A percentile compares a stretch with the other conserved stretches of the same genome.
Conservation (phyloP, 2,113 vertebrate genomes). For the Sylvilagus bachmani region DNA sequence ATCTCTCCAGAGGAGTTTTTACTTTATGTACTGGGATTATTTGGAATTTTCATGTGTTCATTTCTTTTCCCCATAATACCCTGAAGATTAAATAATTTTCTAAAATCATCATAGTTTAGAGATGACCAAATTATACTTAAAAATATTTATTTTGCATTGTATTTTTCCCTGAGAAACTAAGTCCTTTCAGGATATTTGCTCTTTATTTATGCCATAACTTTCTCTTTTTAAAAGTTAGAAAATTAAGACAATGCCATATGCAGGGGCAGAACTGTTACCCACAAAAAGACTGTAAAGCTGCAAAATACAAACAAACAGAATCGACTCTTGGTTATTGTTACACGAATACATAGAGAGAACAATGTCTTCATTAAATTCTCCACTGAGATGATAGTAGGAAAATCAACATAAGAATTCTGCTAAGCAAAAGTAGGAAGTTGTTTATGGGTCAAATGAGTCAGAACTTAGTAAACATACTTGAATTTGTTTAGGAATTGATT, state of each 20-base stretch:
- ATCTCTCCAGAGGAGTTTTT: neutral
- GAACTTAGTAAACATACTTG: neutral
- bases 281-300: neutral
- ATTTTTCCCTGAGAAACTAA: constrained; percentile 2
- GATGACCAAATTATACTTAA: constrained; percentile 67
- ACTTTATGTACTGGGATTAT: neutral
- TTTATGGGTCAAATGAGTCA: constrained; percentile 18
- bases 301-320: neutral
- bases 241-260: neutral
- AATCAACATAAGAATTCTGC: neutral
- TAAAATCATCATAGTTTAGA: neutral
- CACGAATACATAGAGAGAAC: neutral
- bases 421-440: neutral
- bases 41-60: neutral
- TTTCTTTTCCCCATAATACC: constrained; percentile 34
- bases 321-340: neutral
- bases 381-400: neutral
- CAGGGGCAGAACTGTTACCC: neutral
- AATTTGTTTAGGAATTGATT: neutral
- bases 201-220: constrained; percentile 61
- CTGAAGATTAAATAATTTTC: constrained; percentile 8
- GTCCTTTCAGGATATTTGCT: constrained; percentile 32
- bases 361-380: neutral
- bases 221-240: constrained; percentile 48
- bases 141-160: constrained; percentile 58